Evolutionary conservation across 2,113 vertebrate genomes (phyloP).

Genomic region (Rhinolophus ferrumequinum): DNA sequence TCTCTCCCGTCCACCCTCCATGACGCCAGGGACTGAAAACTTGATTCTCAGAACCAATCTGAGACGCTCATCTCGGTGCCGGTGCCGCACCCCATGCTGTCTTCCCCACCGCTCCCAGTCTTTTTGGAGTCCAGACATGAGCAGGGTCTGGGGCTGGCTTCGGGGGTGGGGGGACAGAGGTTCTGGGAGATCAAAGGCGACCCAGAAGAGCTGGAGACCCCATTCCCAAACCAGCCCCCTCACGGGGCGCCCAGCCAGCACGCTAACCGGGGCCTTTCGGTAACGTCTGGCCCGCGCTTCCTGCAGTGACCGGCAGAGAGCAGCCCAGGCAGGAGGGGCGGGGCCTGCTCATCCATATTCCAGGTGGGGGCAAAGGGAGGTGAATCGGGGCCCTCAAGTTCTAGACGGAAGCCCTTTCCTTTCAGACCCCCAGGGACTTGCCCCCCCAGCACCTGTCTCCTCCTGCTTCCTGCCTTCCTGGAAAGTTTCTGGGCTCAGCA

Average conservation of each 20-base stretch:
- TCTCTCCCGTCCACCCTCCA: neutral
- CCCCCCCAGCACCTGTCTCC: neutral
- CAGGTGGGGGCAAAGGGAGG: fast-evolving
- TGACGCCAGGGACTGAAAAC: neutral
- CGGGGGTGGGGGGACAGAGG: neutral
- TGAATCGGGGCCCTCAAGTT: neutral
- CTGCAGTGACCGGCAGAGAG: neutral
- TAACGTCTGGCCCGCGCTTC: neutral
- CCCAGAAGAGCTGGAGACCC: neutral
- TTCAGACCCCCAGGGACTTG: neutral
- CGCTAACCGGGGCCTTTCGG: neutral
- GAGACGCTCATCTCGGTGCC: neutral
- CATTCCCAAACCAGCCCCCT: fast-evolving
- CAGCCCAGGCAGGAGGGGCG: neutral
- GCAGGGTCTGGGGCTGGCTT: neutral
- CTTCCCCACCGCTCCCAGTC: neutral
- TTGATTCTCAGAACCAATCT: neutral
- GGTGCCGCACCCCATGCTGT: neutral
- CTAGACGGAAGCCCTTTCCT: neutral
- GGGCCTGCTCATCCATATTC: fast-evolving
- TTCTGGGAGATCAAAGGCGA: neutral
- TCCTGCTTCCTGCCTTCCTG: neutral
- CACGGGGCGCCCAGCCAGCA: fast-evolving
- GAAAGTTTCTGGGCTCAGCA: neutral
- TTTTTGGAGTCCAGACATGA: neutral